These are phyloP conservation scores for Chinchilla lanigera DNA, from an alignment of 2,113 vertebrate genomes.

Conservation along the genomic window DNA sequence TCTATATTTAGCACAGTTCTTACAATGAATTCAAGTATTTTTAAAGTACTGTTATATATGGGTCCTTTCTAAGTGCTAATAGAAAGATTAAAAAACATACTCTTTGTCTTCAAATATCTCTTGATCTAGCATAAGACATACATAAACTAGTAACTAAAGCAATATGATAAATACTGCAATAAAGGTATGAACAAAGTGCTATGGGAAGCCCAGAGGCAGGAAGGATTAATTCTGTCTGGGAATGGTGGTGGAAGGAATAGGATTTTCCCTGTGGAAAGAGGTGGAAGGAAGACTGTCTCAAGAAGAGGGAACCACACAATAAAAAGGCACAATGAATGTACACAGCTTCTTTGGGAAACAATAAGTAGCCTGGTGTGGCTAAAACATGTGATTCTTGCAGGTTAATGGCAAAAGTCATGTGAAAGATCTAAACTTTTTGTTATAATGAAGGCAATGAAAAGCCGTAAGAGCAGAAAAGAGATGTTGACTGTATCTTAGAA, in stretches of 20 bases:
- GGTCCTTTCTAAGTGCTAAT: conserved; percentile 1
- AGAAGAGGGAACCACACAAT: conserved; percentile 17
- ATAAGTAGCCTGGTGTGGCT: conserved; percentile 26
- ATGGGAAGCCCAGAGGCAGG: background rate
- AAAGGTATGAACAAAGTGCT: conserved; percentile 36
- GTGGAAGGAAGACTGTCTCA: conserved; percentile 44
- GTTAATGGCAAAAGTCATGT: conserved; percentile 1
- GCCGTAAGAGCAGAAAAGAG: conserved; percentile 52
- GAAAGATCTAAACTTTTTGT: conserved; percentile 51
- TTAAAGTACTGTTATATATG: background rate
- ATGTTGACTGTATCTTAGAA: conserved; percentile 37
- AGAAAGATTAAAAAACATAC: conserved; percentile 36
- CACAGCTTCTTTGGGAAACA: conserved; percentile 48
- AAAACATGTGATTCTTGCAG: conserved; percentile 53
- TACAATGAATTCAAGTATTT: conserved; percentile 49
- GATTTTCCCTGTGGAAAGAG: conserved; percentile 38
- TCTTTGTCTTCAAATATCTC: conserved; percentile 44
- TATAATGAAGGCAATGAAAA: conserved; percentile 51
- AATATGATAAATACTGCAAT: background rate
- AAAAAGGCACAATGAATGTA: conserved; percentile 17
- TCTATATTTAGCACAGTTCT: conserved; percentile 31
- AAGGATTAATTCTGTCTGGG: conserved; percentile 41
- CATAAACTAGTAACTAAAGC: conserved; percentile 16
- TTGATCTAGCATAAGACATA: background rate
- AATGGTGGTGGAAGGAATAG: conserved; percentile 26